A percentile compares a stretch with the other conserved stretches of the same genome.
These are phyloP conservation scores for Pteronura brasiliensis DNA, from an alignment of 2,113 vertebrate species.

Conservation along the genomic window DNA sequence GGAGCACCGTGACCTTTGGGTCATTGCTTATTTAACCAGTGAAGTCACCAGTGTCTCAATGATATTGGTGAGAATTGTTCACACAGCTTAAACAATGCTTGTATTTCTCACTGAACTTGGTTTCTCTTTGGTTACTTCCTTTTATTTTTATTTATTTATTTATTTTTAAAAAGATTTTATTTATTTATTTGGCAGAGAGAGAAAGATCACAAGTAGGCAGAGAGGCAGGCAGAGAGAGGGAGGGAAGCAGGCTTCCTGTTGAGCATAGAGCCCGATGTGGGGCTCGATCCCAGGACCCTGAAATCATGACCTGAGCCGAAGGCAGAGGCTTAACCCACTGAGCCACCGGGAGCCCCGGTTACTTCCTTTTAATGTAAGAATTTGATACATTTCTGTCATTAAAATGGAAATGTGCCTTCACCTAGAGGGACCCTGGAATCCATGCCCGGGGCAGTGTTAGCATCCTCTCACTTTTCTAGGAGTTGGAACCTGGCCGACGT, in stretches of 20 bases:
- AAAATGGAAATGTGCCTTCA: neutral
- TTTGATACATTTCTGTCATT: slow-evolving; percentile 26
- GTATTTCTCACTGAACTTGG: neutral
- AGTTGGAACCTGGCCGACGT: neutral
- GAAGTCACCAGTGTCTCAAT: neutral
- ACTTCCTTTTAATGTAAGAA: neutral
- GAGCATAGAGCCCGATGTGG: too few relatives aligned
- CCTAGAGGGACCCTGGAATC: neutral
- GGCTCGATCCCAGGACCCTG: too few relatives aligned
- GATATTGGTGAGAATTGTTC: accelerated
- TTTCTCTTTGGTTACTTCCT: neutral
- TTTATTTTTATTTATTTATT: too few relatives aligned
- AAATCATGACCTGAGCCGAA: too few relatives aligned
- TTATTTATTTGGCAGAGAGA: too few relatives aligned
- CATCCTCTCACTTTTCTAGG: neutral
- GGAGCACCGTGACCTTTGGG: neutral
- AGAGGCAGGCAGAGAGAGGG: too few relatives aligned
- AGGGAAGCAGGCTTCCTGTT: too few relatives aligned
- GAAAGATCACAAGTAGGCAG: too few relatives aligned
- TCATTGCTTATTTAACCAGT: neutral
- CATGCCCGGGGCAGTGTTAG: accelerated
- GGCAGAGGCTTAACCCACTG: too few relatives aligned
- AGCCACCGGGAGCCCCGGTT: too few relatives aligned
- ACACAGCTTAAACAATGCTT: accelerated
- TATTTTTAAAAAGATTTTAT: too few relatives aligned